A percentile compares a stretch with the other conserved stretches of the same genome.
Conservation (phyloP, 2,888 invertebrate species). For the Epiblema foenella region DNA sequence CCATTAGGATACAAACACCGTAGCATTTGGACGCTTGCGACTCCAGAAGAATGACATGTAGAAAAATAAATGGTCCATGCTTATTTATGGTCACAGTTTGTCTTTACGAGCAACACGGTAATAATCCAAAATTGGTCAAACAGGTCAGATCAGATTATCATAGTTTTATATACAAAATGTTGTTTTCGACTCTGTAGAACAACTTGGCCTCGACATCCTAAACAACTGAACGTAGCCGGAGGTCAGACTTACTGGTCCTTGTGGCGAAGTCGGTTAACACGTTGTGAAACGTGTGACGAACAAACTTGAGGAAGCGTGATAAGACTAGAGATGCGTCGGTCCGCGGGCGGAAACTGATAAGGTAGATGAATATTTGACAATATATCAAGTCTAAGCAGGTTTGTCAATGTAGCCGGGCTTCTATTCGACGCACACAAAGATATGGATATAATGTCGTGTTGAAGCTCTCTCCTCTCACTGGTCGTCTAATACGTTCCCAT, state of each 20-base stretch:
- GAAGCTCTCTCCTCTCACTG: too few relatives aligned
- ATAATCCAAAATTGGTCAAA: constrained; percentile 14
- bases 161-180: background rate
- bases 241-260: background rate
- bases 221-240: background rate
- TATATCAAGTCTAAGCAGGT: constrained; percentile 7
- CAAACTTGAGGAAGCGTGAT: constrained; percentile 2
- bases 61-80: background rate
- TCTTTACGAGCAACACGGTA: constrained; percentile 6
- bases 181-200: background rate
- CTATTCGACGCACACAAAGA: background rate
- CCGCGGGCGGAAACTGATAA: constrained; percentile 15
- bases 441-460: too few relatives aligned
- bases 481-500: too few relatives aligned
- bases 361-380: constrained; percentile 22
- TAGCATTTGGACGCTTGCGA: too few relatives aligned
- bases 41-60: too few relatives aligned
- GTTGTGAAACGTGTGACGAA: background rate
- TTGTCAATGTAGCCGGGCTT: background rate
- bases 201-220: background rate
- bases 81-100: constrained; percentile 5
- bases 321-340: background rate
- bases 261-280: background rate
- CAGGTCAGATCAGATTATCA: constrained; percentile 4
- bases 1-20: too few relatives aligned